Evolutionary conservation across 2,797 vertebrate species (phyloP).

Genomic region (Vireo griseus): DNA sequence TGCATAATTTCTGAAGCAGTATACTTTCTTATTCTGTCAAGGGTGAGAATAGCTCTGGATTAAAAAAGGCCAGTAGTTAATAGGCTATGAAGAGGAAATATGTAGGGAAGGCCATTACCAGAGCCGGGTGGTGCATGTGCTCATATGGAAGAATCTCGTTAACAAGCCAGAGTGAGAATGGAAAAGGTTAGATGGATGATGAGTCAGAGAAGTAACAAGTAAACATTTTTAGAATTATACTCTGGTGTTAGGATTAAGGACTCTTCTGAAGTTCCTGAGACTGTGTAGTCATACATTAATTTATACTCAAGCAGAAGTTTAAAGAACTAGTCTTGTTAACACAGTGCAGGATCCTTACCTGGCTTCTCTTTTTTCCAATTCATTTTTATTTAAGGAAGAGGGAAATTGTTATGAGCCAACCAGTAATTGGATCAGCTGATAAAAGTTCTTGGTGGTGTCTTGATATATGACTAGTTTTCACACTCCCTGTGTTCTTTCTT

Average conservation of each 20-base stretch:
- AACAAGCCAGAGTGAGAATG: background rate
- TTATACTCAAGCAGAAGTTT: background rate
- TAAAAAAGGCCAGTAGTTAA: background rate
- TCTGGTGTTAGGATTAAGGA: background rate
- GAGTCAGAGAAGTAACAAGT: background rate
- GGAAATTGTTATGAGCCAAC: background rate
- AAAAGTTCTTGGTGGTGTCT: background rate
- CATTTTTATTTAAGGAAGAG: background rate
- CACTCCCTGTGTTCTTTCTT: background rate
- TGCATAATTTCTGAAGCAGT: background rate
- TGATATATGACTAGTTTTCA: background rate
- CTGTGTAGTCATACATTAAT: background rate
- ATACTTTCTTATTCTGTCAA: background rate
- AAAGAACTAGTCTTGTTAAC: background rate
- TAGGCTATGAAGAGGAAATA: background rate
- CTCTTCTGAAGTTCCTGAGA: background rate
- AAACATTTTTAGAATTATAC: background rate
- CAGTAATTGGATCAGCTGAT: background rate
- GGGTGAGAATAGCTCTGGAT: background rate
- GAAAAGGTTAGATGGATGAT: background rate
- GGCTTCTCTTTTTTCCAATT: background rate
- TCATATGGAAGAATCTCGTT: background rate
- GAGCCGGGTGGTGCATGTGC: background rate
- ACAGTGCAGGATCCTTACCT: background rate
- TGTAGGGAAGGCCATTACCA: background rate